Conservation (phyloP, 1,140 invertebrate species). For the Papilio xuthus region DNA sequence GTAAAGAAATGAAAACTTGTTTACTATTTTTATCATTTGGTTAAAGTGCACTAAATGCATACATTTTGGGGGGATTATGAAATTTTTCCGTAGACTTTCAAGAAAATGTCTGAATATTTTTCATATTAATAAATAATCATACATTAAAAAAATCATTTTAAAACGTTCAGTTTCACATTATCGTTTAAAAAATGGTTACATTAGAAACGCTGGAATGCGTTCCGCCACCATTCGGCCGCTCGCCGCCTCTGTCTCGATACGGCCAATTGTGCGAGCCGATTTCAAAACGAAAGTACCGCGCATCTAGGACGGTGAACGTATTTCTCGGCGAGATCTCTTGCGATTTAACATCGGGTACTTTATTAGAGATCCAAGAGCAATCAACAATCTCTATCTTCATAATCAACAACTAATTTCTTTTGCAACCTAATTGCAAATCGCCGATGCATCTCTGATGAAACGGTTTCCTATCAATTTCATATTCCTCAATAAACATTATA, state of each 20-base stretch:
- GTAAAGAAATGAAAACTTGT: neutral
- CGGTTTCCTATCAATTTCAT: neutral
- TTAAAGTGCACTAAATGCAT: neutral
- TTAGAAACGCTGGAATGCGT: conserved; percentile 66
- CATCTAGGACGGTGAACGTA: conserved; percentile 81
- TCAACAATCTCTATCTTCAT: neutral
- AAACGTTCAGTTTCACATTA: conserved; percentile 20
- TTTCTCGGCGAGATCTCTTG: conserved; percentile 76
- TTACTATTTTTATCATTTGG: neutral
- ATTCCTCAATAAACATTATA: neutral
- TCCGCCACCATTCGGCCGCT: conserved; percentile 60
- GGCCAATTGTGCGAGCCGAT: conserved; percentile 79
- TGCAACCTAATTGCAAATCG: conserved; percentile 3
- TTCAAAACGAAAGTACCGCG: conserved; percentile 81
- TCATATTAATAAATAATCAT: neutral
- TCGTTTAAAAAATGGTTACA: conserved; percentile 37
- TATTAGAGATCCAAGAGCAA: conserved; percentile 38
- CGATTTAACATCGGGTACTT: conserved; percentile 62
- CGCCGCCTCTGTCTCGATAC: conserved; percentile 72
- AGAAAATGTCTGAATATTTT: neutral
- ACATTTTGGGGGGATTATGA: neutral
- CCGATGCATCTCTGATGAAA: neutral
- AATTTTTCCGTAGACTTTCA: neutral
- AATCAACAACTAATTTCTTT: conserved; percentile 5
- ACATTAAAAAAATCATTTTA: neutral